Evolutionary conservation across 2,888 invertebrate genomes (phyloP).

Genomic region (Ophioninae sp.): DNA sequence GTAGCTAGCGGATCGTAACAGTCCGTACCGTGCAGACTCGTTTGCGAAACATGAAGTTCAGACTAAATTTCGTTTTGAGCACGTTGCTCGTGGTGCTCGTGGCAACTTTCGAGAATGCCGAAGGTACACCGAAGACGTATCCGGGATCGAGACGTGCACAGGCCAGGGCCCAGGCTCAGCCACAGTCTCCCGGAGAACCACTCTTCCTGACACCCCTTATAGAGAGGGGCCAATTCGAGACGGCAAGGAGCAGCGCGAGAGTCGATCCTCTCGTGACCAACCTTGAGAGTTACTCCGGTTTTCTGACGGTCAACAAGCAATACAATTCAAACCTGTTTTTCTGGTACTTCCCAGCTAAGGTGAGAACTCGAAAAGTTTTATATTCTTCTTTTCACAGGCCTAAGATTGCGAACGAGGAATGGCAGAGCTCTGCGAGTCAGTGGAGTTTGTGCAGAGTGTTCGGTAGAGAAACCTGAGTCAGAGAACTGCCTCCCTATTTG

Average conservation of each 20-base stretch:
- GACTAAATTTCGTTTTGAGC: background rate
- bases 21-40: background rate
- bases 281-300: conserved; percentile 89
- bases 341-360: conserved; percentile 93
- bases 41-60: conserved; percentile 3
- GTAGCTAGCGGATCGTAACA: background rate
- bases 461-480: no score
- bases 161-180: conserved; percentile 69
- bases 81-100: background rate
- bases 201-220: conserved; percentile 89
- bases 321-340: conserved; percentile 93
- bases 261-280: conserved; percentile 84
- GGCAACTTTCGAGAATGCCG: conserved; percentile 4
- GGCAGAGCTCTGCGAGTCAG: no score
- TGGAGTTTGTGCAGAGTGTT: background rate
- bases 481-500: no score
- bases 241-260: conserved; percentile 83
- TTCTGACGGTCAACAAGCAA: conserved; percentile 90
- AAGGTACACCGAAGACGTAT: conserved; percentile 66
- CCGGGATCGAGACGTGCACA: conserved; percentile 70
- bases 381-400: background rate
- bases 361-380: conserved; percentile 55
- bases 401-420: no score
- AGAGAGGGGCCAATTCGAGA: conserved; percentile 86
- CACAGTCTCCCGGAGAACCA: conserved; percentile 82